phyloP scores from a whole-genome alignment of 2,888 invertebrate genomes.

The Drosophila niveifrons region DNA sequence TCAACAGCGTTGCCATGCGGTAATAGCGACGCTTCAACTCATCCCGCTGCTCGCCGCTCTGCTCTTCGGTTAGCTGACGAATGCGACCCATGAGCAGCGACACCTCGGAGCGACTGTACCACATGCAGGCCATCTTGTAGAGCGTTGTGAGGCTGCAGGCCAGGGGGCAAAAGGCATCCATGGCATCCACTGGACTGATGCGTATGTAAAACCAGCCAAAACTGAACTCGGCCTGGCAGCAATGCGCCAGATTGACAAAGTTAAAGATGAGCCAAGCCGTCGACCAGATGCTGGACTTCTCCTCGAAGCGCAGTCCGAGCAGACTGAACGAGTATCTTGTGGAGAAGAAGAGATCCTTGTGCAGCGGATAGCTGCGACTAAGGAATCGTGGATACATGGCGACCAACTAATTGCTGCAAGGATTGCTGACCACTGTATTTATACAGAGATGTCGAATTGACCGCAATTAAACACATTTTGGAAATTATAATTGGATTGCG shows the following conservation, averaged over 20 bases:
- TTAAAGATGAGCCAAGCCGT: constrained; percentile 59
- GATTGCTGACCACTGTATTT: constrained; percentile 23
- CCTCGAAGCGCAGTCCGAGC: constrained; percentile 54
- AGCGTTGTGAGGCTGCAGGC: constrained; percentile 71
- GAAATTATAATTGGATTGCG: constrained; percentile 6
- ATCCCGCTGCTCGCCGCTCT: constrained; percentile 2
- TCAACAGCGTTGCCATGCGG: constrained; percentile 45
- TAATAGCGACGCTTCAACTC: constrained; percentile 47
- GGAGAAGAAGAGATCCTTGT: constrained; percentile 66
- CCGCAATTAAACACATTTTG: constrained; percentile 12
- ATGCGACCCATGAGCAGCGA: constrained; percentile 50
- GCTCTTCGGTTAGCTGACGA: constrained; percentile 50
- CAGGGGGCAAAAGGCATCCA: constrained; percentile 73
- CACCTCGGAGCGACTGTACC: constrained; percentile 60
- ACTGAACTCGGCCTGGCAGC: constrained; percentile 69
- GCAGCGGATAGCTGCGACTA: constrained; percentile 53
- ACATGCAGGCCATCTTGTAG: constrained; percentile 66
- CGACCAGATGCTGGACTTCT: constrained; percentile 21
- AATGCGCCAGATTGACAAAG: constrained; percentile 65
- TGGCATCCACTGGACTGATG: constrained; percentile 61
- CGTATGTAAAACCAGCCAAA: constrained; percentile 62
- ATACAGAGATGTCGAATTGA: constrained; percentile 19
- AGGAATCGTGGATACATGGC: constrained; percentile 65
- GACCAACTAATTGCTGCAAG: neutral
- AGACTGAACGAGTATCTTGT: constrained; percentile 60